Evolutionary conservation across 2,888 invertebrate genomes (phyloP).

Genomic region (Caenorhabditis sp.): DNA sequence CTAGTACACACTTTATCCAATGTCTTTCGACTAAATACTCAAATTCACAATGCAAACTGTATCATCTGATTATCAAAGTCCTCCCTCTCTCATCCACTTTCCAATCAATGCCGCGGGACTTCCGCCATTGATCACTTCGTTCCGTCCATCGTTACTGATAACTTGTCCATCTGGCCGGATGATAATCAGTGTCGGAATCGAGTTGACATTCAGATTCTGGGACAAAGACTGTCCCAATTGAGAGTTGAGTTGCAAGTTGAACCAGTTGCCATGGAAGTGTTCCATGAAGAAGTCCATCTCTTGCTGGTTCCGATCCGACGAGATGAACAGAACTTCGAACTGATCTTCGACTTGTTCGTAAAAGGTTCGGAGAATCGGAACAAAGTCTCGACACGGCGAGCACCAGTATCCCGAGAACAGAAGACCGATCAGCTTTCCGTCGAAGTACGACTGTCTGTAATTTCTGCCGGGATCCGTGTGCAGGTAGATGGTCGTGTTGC

Average conservation of each 20-base stretch:
- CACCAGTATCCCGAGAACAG: constrained; percentile 44
- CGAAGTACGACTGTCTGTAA: not conserved
- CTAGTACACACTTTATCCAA: too few species aligned
- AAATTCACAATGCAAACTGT: too few species aligned
- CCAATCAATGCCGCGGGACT: constrained; percentile 8
- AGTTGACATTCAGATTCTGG: not conserved
- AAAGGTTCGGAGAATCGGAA: constrained; percentile 20
- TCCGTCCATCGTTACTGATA: not conserved
- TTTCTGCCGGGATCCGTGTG: not conserved
- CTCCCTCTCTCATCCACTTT: not conserved
- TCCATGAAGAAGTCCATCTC: constrained; percentile 27
- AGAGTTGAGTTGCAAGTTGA: not conserved
- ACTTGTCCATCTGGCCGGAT: constrained; percentile 6
- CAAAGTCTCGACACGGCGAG: constrained; percentile 13
- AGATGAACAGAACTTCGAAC: constrained; percentile 35
- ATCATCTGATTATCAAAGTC: too few species aligned
- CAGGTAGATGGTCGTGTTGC: not conserved
- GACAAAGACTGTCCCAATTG: not conserved
- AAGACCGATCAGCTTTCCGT: constrained; percentile 33
- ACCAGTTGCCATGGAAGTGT: constrained; percentile 37
- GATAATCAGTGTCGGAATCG: constrained; percentile 23
- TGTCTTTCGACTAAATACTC: too few species aligned
- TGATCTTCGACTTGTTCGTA: constrained; percentile 26
- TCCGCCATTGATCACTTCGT: not conserved
- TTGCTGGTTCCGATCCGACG: constrained; percentile 9